phyloP scores from a whole-genome alignment of 2,113 vertebrate genomes.

The Crotalus tigris region DNA sequence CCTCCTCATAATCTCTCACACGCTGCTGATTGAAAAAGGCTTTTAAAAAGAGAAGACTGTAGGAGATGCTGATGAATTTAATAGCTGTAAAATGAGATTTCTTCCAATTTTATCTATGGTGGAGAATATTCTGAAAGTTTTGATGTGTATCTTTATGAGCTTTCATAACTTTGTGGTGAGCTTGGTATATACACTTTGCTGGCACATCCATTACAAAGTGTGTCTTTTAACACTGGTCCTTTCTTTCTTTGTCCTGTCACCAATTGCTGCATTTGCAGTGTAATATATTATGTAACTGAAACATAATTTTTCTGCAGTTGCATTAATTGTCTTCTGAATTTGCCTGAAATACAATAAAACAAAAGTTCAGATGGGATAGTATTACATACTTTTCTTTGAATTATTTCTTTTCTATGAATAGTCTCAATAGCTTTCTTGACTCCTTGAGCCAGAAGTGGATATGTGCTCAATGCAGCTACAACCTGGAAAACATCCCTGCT shows the following conservation, averaged over 20 bases:
- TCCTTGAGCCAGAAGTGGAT: not conserved
- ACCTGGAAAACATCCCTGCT: not conserved
- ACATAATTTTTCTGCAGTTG: not conserved
- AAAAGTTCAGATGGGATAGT: not conserved
- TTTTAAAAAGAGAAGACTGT: not conserved
- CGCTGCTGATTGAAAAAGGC: not conserved
- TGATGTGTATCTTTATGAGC: not conserved
- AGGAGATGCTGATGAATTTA: not conserved
- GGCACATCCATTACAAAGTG: not conserved
- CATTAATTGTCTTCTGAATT: not conserved
- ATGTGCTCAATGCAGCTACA: not conserved
- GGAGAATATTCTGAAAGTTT: not conserved
- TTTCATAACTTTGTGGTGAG: not conserved
- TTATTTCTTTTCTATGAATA: not conserved
- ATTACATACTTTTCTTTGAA: not conserved
- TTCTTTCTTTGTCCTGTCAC: not conserved
- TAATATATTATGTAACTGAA: not conserved
- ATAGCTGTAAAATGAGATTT: not conserved
- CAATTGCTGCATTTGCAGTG: not conserved
- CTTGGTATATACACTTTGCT: not conserved
- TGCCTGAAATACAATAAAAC: not conserved
- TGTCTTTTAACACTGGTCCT: not conserved
- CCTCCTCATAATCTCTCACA: not conserved
- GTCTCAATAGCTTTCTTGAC: not conserved
- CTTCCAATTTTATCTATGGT: not conserved